Base-by-base conservation (phyloP, 2,797 vertebrate genomes). In the Eulemur albifrons region DNA sequence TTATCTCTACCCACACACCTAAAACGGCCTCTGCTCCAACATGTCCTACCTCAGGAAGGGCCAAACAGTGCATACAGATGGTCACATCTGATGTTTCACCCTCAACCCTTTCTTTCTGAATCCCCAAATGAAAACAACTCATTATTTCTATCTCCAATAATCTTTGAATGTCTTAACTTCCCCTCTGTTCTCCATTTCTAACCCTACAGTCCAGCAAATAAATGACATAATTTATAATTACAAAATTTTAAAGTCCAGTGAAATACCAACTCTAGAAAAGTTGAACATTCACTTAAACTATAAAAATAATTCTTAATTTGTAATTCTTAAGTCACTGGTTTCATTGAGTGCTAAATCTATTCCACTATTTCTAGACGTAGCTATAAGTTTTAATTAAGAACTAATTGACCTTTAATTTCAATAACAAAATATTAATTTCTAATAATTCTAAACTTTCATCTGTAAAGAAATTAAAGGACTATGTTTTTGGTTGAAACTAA, bases 291-390 rank as follows among this genome's bases (percentile, higher is more conserved):
- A 40, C 54, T 85, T 92, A 54, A 69, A 72, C 14, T 48, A 57
- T 61, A 81, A 63, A 92, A 93, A 80, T 63, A 35, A 70, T 63
- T 91, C 17, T 69, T 86, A 76, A 63, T 25, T 85, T 79, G 85
- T 75, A 65, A 43, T 73, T 38, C 40, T 40, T 92, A 35, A 52
- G 13, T 57, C 57, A 70, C 27, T 69, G 50, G 10, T 85, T 69
- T 83, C 11, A 57, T 23, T 48, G 76, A 86, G 4, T 82, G n/a
- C 32, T 73, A 70, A 89, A 57, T 59, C n/a, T 61, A 35, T 77
- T 86, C 32, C 45, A 40, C 25, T 81, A 61, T 65, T 48, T 40
- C 43, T 92, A 92, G 43, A 45, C 10, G 18, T 13, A 67, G 25
- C 3, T 30, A 11, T 67, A 35, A 65, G 12, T 69, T 87, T 92